Base-by-base conservation (phyloP, 2,888 invertebrate genomes). In the Ptychoptera contaminata region DNA sequence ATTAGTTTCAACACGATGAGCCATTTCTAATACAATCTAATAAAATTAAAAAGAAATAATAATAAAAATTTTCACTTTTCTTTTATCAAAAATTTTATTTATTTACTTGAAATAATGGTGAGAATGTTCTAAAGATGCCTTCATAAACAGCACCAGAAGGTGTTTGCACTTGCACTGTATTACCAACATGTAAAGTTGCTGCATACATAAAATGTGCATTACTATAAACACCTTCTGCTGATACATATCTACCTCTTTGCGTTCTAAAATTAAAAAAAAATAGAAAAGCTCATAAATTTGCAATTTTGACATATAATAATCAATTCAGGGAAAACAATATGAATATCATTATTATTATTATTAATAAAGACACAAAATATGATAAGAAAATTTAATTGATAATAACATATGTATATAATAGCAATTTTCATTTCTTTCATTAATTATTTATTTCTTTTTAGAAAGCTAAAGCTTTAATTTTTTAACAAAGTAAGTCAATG, bases 151-250 rank as follows among this genome's bases (percentile, higher is more conserved):
- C 77, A 51, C 88, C 90, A 54, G 87, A 85, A 61, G 81, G 79
- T 44, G 88, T 82, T 57, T 82, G 79, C 55, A 87, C 77, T 66
- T 84, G 79, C 47, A 86, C 85, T 51, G 73, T 72, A 61, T 82
- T 84, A 49, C 88, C 91, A 50, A 92, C 82, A 60, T 88, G 79
- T 52, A 83, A 77, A 44, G 87, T 83, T 49, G 84, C 80, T 39
- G 86, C 82, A 71, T 90, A 85, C 83, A 90, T 87, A 65, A 90
- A 88, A 66, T 82, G 79, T 51, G 82, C 77, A 73, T 92, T 92
- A 59, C 78, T 82, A 66, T 91, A 92, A 45, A 92, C 82, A 50
- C 92, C 91, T 60, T 91, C 90, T 14, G 82, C 77, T 51, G 75
- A 71, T 52, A 82, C 72, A 37, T 71, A 67, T 56, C 83, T 75